A percentile compares a stretch with the other conserved stretches of the same genome.
phyloP scores from a whole-genome alignment of 23 tunicate species.

The Trididemnum clinides region DNA sequence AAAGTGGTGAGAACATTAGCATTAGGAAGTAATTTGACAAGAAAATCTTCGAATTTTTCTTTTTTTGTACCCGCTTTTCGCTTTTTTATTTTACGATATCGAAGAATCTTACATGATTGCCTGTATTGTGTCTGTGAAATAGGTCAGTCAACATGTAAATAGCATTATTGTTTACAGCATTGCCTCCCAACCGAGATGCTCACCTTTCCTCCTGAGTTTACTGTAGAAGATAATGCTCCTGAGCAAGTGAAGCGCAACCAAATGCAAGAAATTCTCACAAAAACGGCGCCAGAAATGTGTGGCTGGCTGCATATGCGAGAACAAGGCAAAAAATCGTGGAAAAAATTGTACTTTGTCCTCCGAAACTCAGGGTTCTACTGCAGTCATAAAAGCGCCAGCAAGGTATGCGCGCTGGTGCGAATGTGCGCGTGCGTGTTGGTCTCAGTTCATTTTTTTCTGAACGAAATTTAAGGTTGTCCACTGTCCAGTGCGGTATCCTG shows the following conservation, averaged over 20 bases:
- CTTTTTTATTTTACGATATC: too few relatives aligned
- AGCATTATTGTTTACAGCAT: conserved; percentile 46
- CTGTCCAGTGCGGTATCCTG: too few relatives aligned
- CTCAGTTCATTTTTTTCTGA: not conserved
- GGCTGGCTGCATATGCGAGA: conserved; percentile 78
- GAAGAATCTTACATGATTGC: too few relatives aligned
- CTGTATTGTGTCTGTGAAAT: too few relatives aligned
- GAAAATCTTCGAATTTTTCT: too few relatives aligned
- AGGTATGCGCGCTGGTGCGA: conserved; percentile 51
- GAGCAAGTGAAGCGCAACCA: conserved; percentile 52
- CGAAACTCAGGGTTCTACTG: conserved; percentile 83
- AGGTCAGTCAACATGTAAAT: too few relatives aligned
- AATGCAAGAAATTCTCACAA: conserved; percentile 66
- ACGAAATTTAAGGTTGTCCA: too few relatives aligned
- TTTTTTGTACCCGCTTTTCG: too few relatives aligned
- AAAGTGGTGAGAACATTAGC: too few relatives aligned
- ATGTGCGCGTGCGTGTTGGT: not conserved
- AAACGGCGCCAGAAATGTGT: conserved; percentile 84
- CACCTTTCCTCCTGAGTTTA: conserved; percentile 44
- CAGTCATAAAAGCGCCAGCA: conserved; percentile 67
- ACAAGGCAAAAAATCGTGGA: conserved; percentile 53
- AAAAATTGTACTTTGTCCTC: conserved; percentile 70
- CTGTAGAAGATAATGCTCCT: not conserved
- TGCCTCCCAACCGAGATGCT: conserved; percentile 81
- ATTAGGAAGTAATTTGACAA: too few relatives aligned